Percentiles rank a stretch among this genome's conserved stretches.
Evolutionary conservation across 92 coral and sea anemone genomes (phyloP).

Genomic region (Zoanthus sociatus): DNA sequence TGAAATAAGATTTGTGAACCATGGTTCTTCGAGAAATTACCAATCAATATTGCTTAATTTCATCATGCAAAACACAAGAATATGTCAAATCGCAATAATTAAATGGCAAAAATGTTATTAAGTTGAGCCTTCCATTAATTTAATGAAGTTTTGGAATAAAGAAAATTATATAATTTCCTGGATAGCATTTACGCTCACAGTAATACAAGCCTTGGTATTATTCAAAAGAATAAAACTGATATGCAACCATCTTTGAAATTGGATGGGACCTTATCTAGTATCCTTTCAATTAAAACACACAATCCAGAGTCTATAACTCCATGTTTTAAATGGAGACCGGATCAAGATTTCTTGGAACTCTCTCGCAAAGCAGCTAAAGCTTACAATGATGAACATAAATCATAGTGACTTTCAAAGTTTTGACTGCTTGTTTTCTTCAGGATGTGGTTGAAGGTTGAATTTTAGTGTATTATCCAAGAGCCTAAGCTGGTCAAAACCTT

Average conservation of each 20-base stretch:
- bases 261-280: background rate
- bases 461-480: background rate
- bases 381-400: background rate
- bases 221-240: background rate
- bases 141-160: no score
- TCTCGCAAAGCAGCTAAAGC: background rate
- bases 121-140: no score
- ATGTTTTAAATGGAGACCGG: background rate
- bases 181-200: background rate
- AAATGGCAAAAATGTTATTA: no score
- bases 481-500: slow-evolving; percentile 5
- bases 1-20: no score
- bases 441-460: background rate
- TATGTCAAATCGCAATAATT: no score
- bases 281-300: background rate
- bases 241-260: background rate
- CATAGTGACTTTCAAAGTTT: slow-evolving; percentile 1
- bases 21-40: no score
- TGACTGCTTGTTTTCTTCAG: slow-evolving; percentile 1
- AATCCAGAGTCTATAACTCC: background rate
- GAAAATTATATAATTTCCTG: no score
- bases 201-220: background rate
- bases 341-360: background rate
- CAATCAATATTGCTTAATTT: no score
- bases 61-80: no score